Evolutionary conservation across 2,888 invertebrate species (phyloP).

Genomic region (Hofmannophila pseudospretella): DNA sequence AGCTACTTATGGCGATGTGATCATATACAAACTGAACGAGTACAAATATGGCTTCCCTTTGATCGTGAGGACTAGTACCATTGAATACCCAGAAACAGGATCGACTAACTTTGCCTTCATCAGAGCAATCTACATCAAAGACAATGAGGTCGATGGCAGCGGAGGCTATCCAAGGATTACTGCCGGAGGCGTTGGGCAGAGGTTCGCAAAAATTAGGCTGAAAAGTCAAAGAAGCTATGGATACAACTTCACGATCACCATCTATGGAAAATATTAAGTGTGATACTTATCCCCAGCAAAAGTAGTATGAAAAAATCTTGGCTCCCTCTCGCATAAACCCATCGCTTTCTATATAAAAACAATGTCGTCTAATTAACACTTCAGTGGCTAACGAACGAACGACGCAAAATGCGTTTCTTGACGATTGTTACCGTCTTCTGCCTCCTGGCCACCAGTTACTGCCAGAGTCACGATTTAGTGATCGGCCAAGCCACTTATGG

Average conservation of each 20-base stretch:
- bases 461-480: conserved; percentile 57
- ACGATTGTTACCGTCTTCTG: conserved; percentile 36
- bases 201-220: conserved; percentile 59
- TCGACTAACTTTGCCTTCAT: conserved; percentile 53
- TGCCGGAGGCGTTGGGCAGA: conserved; percentile 61
- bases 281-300: too few relatives aligned
- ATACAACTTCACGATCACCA: conserved; percentile 61
- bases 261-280: conserved; percentile 58
- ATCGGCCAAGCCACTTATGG: conserved; percentile 53
- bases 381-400: conserved; percentile 57
- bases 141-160: conserved; percentile 46
- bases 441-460: conserved; percentile 31
- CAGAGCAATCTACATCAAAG: conserved; percentile 53
- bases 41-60: conserved; percentile 62
- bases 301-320: conserved; percentile 20
- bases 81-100: conserved; percentile 58
- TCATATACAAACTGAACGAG: conserved; percentile 49
- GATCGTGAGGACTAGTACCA: conserved; percentile 41
- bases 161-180: conserved; percentile 59
- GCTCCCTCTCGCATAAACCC: conserved; percentile 33
- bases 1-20: conserved; percentile 52
- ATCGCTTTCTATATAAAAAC: conserved; percentile 53
- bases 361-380: conserved; percentile 38
- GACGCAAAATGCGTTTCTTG: conserved; percentile 47
- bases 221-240: conserved; percentile 59